These are phyloP conservation scores for Lucinisca nassula DNA, from an alignment of 2,888 invertebrate genomes.

Conservation along the genomic window DNA sequence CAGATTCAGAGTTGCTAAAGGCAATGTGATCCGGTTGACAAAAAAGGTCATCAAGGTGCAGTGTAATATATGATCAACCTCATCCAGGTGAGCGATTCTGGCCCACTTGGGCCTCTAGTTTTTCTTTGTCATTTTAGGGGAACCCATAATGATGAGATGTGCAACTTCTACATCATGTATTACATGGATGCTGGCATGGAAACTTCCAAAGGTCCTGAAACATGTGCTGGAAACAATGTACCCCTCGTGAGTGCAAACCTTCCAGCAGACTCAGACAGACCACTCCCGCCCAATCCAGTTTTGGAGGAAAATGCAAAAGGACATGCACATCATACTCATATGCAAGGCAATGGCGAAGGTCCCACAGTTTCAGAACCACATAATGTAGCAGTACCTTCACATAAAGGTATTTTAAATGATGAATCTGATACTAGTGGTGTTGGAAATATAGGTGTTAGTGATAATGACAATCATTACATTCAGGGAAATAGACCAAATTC, in stretches of 20 bases:
- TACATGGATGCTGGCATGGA: constrained; percentile 81
- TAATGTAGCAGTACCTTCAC: neutral
- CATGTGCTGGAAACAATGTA: constrained; percentile 78
- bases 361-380: constrained; percentile 1
- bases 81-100: no score
- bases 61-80: no score
- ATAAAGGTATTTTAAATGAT: neutral
- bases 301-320: constrained; percentile 83
- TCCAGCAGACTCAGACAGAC: constrained; percentile 87
- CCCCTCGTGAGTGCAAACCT: constrained; percentile 80
- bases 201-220: constrained; percentile 55
- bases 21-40: no score
- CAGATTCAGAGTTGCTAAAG: no score
- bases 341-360: constrained; percentile 50
- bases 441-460: neutral
- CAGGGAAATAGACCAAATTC: neutral
- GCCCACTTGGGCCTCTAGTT: no score
- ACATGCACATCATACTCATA: constrained; percentile 56
- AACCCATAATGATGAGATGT: constrained; percentile 88
- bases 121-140: constrained; percentile 71
- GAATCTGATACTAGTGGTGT: neutral
- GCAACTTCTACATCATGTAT: constrained; percentile 88
- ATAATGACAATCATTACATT: neutral
- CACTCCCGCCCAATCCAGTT: constrained; percentile 89
- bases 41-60: no score